Conservation (phyloP, 2,797 vertebrate species). For the Hylomyscus alleni region DNA sequence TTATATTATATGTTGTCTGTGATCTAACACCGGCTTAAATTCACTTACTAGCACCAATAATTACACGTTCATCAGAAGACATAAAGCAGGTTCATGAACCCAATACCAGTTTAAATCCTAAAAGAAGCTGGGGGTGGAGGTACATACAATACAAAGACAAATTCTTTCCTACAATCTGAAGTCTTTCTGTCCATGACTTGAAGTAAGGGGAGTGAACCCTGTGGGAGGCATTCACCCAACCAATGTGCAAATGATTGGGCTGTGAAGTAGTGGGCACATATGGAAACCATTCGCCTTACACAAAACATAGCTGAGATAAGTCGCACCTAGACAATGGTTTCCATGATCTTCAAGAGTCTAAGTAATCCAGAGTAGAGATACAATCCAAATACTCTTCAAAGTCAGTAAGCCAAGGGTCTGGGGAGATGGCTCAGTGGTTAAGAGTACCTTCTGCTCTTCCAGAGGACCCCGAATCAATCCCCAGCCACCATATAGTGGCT, state of each 20-base stretch:
- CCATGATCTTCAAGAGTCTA: slow-evolving; percentile 20
- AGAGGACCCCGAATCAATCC: neutral
- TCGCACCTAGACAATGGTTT: slow-evolving; percentile 72
- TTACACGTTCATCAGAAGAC: slow-evolving; percentile 51
- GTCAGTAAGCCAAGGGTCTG: neutral
- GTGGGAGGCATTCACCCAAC: slow-evolving; percentile 59
- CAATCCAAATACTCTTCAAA: neutral
- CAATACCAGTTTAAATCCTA: slow-evolving; percentile 43
- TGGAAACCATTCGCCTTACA: slow-evolving; percentile 76
- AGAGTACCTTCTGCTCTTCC: neutral
- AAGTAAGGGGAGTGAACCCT: slow-evolving; percentile 53
- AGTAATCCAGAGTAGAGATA: neutral
- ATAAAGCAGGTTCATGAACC: slow-evolving; percentile 37
- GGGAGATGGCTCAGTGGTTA: neutral
- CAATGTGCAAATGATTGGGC: slow-evolving; percentile 61
- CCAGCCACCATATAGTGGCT: neutral
- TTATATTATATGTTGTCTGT: slow-evolving; percentile 61
- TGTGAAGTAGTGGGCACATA: slow-evolving; percentile 54
- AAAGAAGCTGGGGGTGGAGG: neutral
- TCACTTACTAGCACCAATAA: slow-evolving; percentile 52
- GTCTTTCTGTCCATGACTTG: slow-evolving; percentile 61
- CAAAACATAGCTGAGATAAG: slow-evolving; percentile 69
- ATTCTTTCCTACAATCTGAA: slow-evolving; percentile 46
- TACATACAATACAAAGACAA: neutral
- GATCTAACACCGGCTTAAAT: slow-evolving; percentile 52